These are phyloP conservation scores for Pampusana beccarii DNA, from an alignment of 2,113 vertebrate genomes.

Conservation along the genomic window DNA sequence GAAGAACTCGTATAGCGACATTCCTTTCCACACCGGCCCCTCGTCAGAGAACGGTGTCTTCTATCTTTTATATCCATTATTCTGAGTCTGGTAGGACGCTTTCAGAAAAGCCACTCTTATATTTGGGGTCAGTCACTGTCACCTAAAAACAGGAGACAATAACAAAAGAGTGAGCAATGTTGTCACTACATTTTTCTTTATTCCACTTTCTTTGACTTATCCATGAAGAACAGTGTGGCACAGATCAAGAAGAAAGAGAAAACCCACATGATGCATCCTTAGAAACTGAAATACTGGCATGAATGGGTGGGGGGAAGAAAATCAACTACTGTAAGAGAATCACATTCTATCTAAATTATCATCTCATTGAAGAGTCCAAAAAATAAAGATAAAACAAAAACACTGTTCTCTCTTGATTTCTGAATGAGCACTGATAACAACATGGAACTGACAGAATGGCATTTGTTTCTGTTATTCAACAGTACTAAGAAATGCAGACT, in stretches of 20 bases:
- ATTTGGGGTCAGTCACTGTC: neutral
- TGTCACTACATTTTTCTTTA: neutral
- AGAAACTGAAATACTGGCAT: constrained; percentile 15
- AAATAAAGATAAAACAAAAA: neutral
- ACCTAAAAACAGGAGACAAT: constrained; percentile 58
- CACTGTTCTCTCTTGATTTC: constrained; percentile 30
- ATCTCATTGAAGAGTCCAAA: constrained; percentile 15
- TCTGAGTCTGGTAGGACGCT: neutral
- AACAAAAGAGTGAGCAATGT: neutral
- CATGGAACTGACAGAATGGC: neutral
- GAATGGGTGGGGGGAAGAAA: neutral
- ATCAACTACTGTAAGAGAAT: neutral
- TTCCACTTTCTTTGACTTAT: neutral
- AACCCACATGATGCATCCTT: neutral
- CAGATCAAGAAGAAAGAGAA: neutral
- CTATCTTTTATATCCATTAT: constrained; percentile 94
- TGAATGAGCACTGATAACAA: constrained; percentile 11
- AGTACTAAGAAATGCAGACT: constrained; percentile 38
- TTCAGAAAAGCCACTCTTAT: neutral
- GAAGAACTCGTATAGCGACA: constrained; percentile 91
- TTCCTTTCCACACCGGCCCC: constrained; percentile 88
- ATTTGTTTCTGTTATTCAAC: constrained; percentile 7
- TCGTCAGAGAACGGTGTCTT: constrained; percentile 89
- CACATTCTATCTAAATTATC: constrained; percentile 26
- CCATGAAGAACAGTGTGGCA: neutral